Evolutionary conservation across 1,140 invertebrate genomes (phyloP), one percentile per base, ranked within the genome.

Genomic region (Ceratina australensis): DNA sequence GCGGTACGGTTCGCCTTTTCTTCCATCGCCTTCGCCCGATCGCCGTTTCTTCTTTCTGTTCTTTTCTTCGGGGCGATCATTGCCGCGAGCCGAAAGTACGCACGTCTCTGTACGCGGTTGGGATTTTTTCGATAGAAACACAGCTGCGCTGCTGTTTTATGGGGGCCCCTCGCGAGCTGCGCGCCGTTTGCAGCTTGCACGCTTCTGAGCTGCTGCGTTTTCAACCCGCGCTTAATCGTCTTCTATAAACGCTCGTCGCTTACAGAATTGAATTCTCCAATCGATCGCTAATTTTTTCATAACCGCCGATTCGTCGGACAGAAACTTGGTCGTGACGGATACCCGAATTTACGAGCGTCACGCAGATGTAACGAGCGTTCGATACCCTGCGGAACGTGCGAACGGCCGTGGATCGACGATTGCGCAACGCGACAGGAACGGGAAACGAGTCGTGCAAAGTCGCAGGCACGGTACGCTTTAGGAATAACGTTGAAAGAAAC

Each of bases 91-190:
- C 33, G 33, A 42, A 42, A 42, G 33, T 42, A 42, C 33, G 33
- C 68, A 74, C 81, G 82, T 66, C 49, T 74, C 71, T 57, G 65
- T 71, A 65, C 50, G 69, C 74, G 72, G 61, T 33, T 20, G 28
- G 72, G 79, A 85, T 85, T 85, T 85, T 85, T 85, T 78, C 79
- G 56, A 74, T 81, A 85, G 84, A 72, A 79, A 85, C 74, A 76
- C 79, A 85, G 83, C 83, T 84, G 82, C 82, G 52, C 66, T 68
- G 61, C 66, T 85, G 79, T 79, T 84, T 84, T 85, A 85, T 85
- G 83, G 83, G 83, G 83, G 83, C 84, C 83, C 75, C 60, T 77
- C 67, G 33, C 22, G 72, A 24, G 33, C 28, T 50, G 47, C 54
- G 47, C 59, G 26, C 67, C 18, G 22, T n/a, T 80, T 28, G 81